These are phyloP conservation scores for Cephalophus harveyi DNA, from an alignment of 2,113 vertebrate genomes.

Conservation along the genomic window DNA sequence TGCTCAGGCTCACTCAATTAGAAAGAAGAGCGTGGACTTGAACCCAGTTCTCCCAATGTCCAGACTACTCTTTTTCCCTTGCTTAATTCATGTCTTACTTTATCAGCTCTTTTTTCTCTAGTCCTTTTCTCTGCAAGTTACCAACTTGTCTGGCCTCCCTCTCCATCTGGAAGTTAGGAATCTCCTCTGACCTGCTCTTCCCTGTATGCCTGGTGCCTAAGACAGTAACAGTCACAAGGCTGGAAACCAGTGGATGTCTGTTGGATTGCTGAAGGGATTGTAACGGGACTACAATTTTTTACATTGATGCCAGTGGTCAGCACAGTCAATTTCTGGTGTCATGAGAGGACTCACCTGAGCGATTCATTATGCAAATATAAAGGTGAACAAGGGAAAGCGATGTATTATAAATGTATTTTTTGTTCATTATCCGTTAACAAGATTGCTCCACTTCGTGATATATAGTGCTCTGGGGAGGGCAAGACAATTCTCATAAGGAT, in stretches of 20 bases:
- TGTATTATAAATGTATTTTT: neutral
- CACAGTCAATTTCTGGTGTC: neutral
- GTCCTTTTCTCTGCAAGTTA: neutral
- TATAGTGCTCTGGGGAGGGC: neutral
- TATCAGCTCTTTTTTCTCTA: neutral
- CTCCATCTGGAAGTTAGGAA: neutral
- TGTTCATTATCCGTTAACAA: constrained; percentile 46
- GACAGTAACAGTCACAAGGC: neutral
- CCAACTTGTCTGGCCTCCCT: too few relatives aligned
- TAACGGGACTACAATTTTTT: neutral
- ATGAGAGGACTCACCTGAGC: neutral
- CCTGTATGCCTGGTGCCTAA: neutral
- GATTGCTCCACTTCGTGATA: neutral
- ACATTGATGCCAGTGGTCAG: neutral
- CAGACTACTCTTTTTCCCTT: neutral
- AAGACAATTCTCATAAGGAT: neutral
- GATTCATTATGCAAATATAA: neutral
- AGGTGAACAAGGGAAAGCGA: neutral
- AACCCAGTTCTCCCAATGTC: neutral
- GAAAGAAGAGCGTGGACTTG: neutral
- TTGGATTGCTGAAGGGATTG: neutral
- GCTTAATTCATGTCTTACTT: neutral
- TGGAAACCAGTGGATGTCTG: neutral
- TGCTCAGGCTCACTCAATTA: neutral
- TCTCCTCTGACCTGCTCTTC: neutral